Base-by-base conservation (phyloP, 1,140 invertebrate genomes). In the Drosophila insularis region DNA sequence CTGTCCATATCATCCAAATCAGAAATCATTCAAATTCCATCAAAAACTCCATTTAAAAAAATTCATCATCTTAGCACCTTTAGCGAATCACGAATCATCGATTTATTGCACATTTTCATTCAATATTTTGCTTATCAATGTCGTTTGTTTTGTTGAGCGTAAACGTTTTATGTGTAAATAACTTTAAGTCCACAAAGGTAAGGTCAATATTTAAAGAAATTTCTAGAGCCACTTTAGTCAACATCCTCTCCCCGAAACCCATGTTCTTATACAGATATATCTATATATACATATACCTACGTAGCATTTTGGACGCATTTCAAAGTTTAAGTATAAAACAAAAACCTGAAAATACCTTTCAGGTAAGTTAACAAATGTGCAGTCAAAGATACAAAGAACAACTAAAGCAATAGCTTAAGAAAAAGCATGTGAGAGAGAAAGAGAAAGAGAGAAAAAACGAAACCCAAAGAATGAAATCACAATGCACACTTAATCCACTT, bases 361-460 rank as follows among this genome's bases (percentile, higher is more conserved):
- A 87, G 84, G 84, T 87, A 80, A 89, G 84, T 89, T 89, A 87
- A 87, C 86, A 89, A 87, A 87, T 87, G 84, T 84, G 85, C 84
- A 89, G 85, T 87, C 84, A 87, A 72, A 89, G 80, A 84, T 89
- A 89, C 82, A 86, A 50, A 50, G 43, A 50, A 50, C 43, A 50
- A 50, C 43, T 21, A 50, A n/a, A 50, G 43, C 43, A 50, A 50
- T 21, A 19, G 43, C 17, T 11, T 2, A 50, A 50, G 19, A 8
- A 50, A 50, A 50, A 50, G 10, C 10, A 21, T 21, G 3, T 17
- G 6, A 17, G n/a, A 19, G 4, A 50, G 4, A 50, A 10, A 50
- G n/a, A 50, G 3, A 43, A 3, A 17, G n/a, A 19, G 4, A 50
- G 4, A 50, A 10, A 50, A 19, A 50, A 11, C 10, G 43, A 50